Conservation (phyloP, 2,797 vertebrate genomes). For the Zenarchopterus dispar region DNA sequence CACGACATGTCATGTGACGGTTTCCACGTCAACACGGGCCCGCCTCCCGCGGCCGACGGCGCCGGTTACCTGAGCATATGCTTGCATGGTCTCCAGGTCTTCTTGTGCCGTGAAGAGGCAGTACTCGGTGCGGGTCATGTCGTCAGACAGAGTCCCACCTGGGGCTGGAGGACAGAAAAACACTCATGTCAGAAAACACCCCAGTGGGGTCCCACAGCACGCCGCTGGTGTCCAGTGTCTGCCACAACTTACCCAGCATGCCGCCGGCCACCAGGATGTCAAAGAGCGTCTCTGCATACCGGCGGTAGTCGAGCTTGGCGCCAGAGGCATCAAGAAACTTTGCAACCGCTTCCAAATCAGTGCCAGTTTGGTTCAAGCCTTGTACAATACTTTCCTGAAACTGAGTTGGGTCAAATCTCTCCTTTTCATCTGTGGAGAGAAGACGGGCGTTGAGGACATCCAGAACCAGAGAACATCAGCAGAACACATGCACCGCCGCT, state of each 20-base stretch:
- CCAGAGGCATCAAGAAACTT: constrained; percentile 99
- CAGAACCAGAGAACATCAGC: not conserved
- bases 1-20: no score
- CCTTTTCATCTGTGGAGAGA: constrained; percentile 94
- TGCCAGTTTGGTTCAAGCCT: constrained; percentile 98
- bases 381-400: constrained; percentile 99
- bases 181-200: not conserved
- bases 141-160: constrained; percentile 94
- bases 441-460: not conserved
- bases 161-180: constrained; percentile 82
- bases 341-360: constrained; percentile 96
- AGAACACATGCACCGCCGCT: no score
- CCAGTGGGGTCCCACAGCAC: not conserved
- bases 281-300: constrained; percentile 97
- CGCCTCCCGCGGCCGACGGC: not conserved
- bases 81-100: constrained; percentile 98
- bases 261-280: constrained; percentile 99
- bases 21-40: not conserved
- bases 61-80: constrained; percentile 88
- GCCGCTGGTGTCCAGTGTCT: no score
- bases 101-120: constrained; percentile 98
- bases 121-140: constrained; percentile 94
- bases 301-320: constrained; percentile 97
- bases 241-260: constrained; percentile 91
- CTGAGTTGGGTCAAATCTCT: constrained; percentile 99